A percentile compares a stretch with the other conserved stretches of the same genome.
These are phyloP conservation scores for Autographa gamma DNA, from an alignment of 2,888 invertebrate genomes.

Conservation along the genomic window DNA sequence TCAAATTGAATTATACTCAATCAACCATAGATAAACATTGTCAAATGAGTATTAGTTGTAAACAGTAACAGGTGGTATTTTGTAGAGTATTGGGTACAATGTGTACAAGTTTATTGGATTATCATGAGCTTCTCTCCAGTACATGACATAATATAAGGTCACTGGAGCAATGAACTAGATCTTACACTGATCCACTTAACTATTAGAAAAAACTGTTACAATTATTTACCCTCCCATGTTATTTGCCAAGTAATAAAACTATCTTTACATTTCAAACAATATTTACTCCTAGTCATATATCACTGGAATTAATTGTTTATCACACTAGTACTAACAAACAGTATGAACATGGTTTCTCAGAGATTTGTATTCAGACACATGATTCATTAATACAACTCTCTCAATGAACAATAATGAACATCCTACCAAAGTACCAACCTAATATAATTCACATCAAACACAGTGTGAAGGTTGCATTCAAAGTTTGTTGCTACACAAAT, in stretches of 20 bases:
- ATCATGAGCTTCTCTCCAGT: slow-evolving; percentile 32
- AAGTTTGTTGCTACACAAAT: slow-evolving; percentile 16
- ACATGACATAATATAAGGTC: slow-evolving; percentile 55
- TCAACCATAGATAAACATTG: not conserved
- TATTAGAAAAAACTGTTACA: not conserved
- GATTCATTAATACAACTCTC: slow-evolving; percentile 27
- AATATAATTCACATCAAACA: slow-evolving; percentile 6
- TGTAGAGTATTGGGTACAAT: not conserved
- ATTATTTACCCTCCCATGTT: slow-evolving; percentile 17
- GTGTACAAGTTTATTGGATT: slow-evolving; percentile 40
- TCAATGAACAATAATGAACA: slow-evolving; percentile 24
- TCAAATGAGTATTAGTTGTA: not conserved
- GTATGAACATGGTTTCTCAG: not conserved
- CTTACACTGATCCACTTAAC: slow-evolving; percentile 46
- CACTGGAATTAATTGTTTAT: not conserved
- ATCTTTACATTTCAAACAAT: not conserved
- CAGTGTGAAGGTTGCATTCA: slow-evolving; percentile 36
- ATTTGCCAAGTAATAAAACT: no score
- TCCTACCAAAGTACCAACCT: slow-evolving; percentile 15
- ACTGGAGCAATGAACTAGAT: slow-evolving; percentile 60
- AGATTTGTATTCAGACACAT: slow-evolving; percentile 7
- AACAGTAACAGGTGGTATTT: not conserved
- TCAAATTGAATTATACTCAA: slow-evolving; percentile 5
- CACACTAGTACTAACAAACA: not conserved
- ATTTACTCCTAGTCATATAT: not conserved